Conservation (phyloP, 2,888 invertebrate genomes). For the Eupithecia centaureata region DNA sequence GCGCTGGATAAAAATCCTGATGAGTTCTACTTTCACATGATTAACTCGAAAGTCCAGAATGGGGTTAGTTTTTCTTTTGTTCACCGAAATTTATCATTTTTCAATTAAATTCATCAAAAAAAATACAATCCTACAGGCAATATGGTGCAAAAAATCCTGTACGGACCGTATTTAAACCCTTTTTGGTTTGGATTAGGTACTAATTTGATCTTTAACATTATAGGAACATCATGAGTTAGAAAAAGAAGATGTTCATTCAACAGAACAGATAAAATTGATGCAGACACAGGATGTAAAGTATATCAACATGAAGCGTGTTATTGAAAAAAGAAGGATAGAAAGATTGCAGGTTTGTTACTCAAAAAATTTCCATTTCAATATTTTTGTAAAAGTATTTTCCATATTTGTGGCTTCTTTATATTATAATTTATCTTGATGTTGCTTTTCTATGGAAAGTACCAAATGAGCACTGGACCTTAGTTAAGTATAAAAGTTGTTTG, state of each 20-base stretch:
- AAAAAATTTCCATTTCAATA: background rate
- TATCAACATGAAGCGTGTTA: conserved; percentile 91
- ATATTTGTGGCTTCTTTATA: background rate
- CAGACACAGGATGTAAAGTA: conserved; percentile 96
- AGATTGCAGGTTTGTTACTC: conserved; percentile 62
- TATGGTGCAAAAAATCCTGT: too few species aligned
- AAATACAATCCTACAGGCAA: too few species aligned
- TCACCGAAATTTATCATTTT: background rate
- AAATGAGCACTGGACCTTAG: too few species aligned
- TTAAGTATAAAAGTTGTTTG: too few species aligned
- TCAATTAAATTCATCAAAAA: background rate
- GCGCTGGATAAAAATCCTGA: conserved; percentile 98
- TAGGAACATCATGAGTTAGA: conserved; percentile 87
- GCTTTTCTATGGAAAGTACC: too few species aligned
- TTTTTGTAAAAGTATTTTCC: background rate
- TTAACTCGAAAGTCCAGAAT: conserved; percentile 89
- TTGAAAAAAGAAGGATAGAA: conserved; percentile 89
- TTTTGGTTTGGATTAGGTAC: background rate
- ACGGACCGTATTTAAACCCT: too few species aligned
- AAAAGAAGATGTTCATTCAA: conserved; percentile 89
- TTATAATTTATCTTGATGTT: too few species aligned
- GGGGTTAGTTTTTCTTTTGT: conserved; percentile 67
- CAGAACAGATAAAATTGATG: conserved; percentile 94
- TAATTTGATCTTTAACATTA: background rate
- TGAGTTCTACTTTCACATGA: conserved; percentile 99